These are phyloP conservation scores for Drosophila rubida DNA, from an alignment of 2,888 invertebrate genomes.

Conservation along the genomic window DNA sequence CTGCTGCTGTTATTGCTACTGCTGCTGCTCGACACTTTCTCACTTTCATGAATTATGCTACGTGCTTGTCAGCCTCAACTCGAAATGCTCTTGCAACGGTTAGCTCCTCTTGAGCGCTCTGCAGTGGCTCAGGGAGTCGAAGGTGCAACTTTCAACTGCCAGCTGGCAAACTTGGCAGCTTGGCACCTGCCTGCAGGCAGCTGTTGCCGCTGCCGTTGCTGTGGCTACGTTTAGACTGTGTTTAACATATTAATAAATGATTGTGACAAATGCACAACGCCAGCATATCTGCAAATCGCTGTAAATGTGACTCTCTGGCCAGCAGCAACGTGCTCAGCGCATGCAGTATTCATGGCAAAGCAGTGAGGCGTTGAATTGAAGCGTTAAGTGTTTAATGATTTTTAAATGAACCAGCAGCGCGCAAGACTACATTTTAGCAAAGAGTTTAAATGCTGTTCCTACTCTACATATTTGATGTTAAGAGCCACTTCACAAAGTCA, in stretches of 20 bases:
- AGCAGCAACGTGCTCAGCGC: slow-evolving; percentile 9
- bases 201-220: slow-evolving; percentile 70
- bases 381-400: slow-evolving; percentile 27
- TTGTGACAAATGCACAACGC: slow-evolving; percentile 68
- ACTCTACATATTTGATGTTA: not conserved
- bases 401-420: slow-evolving; percentile 4
- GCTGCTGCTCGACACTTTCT: slow-evolving; percentile 57
- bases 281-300: slow-evolving; percentile 42
- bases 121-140: slow-evolving; percentile 41
- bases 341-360: slow-evolving; percentile 17
- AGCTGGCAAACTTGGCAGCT: slow-evolving; percentile 7
- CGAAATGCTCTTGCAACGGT: slow-evolving; percentile 35
- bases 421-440: not conserved
- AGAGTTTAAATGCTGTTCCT: not conserved
- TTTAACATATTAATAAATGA: slow-evolving; percentile 78
- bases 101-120: slow-evolving; percentile 22
- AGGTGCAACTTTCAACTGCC: slow-evolving; percentile 37
- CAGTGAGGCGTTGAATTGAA: slow-evolving; percentile 7
- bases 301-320: slow-evolving; percentile 44
- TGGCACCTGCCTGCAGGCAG: slow-evolving; percentile 22
- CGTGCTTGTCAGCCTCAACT: slow-evolving; percentile 62
- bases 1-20: slow-evolving; percentile 31
- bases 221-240: slow-evolving; percentile 64
- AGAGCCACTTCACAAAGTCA: not conserved
- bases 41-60: slow-evolving; percentile 74